phyloP scores from a whole-genome alignment of 2,888 invertebrate species.

The Acanthococcus lagerstroemiae region DNA sequence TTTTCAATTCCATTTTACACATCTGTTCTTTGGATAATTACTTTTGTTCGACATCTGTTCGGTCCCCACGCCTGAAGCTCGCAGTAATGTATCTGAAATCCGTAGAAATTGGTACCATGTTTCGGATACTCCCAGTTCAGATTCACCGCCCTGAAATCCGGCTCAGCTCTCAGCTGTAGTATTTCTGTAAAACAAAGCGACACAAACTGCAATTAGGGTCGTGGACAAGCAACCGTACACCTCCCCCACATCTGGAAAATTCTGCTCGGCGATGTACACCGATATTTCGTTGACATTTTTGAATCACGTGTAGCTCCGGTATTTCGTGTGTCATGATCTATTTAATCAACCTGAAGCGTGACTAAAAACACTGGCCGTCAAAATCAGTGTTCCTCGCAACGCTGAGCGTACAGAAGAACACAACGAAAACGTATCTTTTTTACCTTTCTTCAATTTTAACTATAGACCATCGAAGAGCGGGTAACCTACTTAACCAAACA shows the following conservation, averaged over 20 bases:
- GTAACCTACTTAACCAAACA: not conserved
- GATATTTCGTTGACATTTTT: not conserved
- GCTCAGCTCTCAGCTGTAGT: constrained; percentile 42
- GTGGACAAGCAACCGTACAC: not conserved
- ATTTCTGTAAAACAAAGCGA: constrained; percentile 34
- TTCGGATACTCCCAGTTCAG: constrained; percentile 54
- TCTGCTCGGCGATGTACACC: too few relatives aligned
- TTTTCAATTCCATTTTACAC: too few relatives aligned
- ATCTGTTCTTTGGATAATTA: too few relatives aligned
- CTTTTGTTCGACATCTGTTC: constrained; percentile 61
- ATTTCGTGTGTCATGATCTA: constrained; percentile 24
- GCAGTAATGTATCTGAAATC: constrained; percentile 64
- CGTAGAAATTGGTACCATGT: constrained; percentile 45
- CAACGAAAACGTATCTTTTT: not conserved
- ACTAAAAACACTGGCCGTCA: not conserved
- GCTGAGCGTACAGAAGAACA: not conserved
- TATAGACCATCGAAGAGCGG: not conserved
- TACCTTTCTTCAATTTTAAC: not conserved
- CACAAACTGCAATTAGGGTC: not conserved
- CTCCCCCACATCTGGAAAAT: too few relatives aligned
- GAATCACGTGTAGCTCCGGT: not conserved
- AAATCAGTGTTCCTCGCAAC: not conserved
- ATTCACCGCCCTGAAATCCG: constrained; percentile 55
- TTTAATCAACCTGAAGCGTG: constrained; percentile 24
- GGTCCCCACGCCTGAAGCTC: constrained; percentile 70